A percentile compares a stretch with the other conserved stretches of the same genome.
These are phyloP conservation scores for Aphodius granarius DNA, from an alignment of 2,888 invertebrate species.

Conservation along the genomic window DNA sequence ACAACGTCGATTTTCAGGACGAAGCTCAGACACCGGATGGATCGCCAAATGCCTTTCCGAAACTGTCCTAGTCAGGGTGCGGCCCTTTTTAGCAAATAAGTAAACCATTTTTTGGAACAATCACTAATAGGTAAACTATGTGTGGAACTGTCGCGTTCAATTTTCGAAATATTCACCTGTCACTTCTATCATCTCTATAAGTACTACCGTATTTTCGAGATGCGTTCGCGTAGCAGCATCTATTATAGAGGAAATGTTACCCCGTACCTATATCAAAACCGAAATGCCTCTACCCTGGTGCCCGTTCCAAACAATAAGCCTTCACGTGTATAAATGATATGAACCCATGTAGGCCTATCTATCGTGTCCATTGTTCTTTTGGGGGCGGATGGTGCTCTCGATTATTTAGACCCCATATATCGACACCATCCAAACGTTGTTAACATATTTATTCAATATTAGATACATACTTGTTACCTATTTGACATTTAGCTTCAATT, in stretches of 20 bases:
- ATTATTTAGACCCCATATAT: constrained; percentile 7
- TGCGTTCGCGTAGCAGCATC: neutral
- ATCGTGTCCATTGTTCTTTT: constrained; percentile 34
- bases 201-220: neutral
- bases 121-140: too few species aligned
- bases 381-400: constrained; percentile 12
- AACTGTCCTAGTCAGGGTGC: constrained; percentile 42
- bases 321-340: constrained; percentile 30
- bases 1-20: constrained; percentile 47
- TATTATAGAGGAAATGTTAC: neutral
- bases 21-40: constrained; percentile 46
- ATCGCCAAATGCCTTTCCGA: constrained; percentile 52
- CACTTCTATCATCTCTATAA: neutral
- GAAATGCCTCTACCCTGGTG: constrained; percentile 26
- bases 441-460: constrained; percentile 22
- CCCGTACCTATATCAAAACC: neutral
- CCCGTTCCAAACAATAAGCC: constrained; percentile 37
- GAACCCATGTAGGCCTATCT: constrained; percentile 34
- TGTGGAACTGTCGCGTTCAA: constrained; percentile 22
- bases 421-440: constrained; percentile 22
- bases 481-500: constrained; percentile 25
- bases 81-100: constrained; percentile 39
- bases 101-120: constrained; percentile 25
- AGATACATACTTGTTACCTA: constrained; percentile 33
- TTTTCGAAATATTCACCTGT: neutral